Evolutionary conservation across 2,113 vertebrate species (phyloP).

Genomic region (Crotalus tigris): DNA sequence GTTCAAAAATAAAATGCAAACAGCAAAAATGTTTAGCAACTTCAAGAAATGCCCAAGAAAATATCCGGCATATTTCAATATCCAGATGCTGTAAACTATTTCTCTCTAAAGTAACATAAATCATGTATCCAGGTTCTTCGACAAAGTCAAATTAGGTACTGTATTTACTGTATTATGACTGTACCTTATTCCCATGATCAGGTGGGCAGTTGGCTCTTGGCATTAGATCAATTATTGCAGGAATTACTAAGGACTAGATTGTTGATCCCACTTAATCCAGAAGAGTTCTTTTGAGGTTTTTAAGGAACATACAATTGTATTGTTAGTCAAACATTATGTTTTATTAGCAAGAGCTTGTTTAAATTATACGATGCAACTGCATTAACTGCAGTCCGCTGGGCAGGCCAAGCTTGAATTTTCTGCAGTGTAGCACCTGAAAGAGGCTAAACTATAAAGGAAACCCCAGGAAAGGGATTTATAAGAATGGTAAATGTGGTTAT

Average conservation of each 20-base stretch:
- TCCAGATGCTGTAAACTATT: not conserved
- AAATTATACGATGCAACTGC: not conserved
- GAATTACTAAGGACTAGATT: not conserved
- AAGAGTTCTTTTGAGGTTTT: not conserved
- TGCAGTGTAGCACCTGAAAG: not conserved
- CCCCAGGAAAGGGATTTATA: not conserved
- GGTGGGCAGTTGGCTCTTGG: not conserved
- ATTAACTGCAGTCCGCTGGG: not conserved
- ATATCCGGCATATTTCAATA: not conserved
- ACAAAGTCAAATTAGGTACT: not conserved
- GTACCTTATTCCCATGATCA: not conserved
- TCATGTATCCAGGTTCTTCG: not conserved
- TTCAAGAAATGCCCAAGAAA: not conserved
- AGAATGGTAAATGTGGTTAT: not conserved
- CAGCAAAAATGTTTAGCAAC: not conserved
- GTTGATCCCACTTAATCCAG: not conserved
- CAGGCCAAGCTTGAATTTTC: not conserved
- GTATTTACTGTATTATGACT: not conserved
- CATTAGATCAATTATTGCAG: not conserved
- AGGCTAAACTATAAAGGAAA: not conserved
- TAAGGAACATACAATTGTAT: not conserved
- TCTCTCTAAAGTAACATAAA: not conserved
- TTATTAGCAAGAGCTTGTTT: not conserved
- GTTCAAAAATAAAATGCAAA: not conserved
- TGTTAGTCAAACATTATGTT: not conserved